phyloP scores from a whole-genome alignment of 2,113 vertebrate genomes.

The Pyrgilauda ruficollis region DNA sequence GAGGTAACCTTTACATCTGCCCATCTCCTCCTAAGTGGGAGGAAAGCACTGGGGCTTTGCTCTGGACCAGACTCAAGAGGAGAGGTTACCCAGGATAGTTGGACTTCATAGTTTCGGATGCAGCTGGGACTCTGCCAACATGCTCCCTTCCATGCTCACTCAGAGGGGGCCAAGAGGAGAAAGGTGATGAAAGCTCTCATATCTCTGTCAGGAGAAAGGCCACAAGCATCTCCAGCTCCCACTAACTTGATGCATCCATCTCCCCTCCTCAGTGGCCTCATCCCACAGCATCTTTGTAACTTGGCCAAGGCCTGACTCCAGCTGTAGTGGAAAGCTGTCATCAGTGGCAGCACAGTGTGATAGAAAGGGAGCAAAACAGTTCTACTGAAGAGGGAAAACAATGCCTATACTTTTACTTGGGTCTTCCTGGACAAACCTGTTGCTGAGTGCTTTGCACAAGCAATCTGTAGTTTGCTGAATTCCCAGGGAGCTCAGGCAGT shows the following conservation, averaged over 20 bases:
- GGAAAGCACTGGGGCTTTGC: neutral
- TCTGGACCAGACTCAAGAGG: neutral
- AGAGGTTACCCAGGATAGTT: rapidly evolving
- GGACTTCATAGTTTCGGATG: neutral
- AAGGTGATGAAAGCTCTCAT: neutral
- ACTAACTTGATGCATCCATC: neutral
- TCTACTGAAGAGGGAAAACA: neutral
- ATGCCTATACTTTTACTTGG: neutral
- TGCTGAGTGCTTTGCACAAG: neutral
- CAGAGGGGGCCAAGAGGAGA: neutral
- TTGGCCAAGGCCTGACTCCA: neutral
- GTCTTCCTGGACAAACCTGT: neutral
- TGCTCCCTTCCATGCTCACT: neutral
- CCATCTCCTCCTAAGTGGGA: no score
- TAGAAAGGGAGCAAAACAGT: neutral
- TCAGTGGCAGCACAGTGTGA: neutral
- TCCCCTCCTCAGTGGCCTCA: neutral
- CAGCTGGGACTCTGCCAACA: neutral
- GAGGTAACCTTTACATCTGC: neutral
- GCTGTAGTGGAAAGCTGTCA: neutral
- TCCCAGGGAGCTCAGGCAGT: neutral
- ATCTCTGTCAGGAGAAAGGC: neutral
- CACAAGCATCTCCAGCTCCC: neutral
- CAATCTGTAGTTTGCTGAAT: neutral
- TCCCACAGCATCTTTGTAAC: neutral